Percentiles rank a stretch among this genome's conserved stretches.
phyloP scores from a whole-genome alignment of 2,888 invertebrate genomes.

The Melanargia galathea region DNA sequence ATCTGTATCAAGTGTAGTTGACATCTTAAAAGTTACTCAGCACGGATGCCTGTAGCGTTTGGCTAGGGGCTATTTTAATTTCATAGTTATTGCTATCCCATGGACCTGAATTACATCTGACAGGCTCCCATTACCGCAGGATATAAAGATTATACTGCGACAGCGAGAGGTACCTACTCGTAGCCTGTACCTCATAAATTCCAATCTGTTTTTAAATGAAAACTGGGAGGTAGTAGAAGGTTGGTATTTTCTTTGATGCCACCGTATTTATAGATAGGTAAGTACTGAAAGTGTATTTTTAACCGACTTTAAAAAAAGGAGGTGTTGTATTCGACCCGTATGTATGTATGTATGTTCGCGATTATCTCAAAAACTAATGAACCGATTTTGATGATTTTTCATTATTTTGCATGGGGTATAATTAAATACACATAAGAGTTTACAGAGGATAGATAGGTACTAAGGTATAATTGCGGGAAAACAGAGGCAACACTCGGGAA shows the following conservation, averaged over 20 bases:
- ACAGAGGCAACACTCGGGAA: too few species aligned
- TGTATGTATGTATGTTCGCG: too few species aligned
- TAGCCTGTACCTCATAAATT: conserved; percentile 17
- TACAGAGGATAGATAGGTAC: too few species aligned
- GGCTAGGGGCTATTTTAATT: conserved; percentile 36
- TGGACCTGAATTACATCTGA: conserved; percentile 37
- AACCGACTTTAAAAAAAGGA: too few species aligned
- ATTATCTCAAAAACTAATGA: too few species aligned
- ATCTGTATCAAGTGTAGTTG: too few species aligned
- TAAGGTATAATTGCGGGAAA: too few species aligned
- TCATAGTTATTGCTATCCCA: conserved; percentile 32
- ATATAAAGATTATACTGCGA: neutral
- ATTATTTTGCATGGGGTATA: too few species aligned
- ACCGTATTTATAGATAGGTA: neutral
- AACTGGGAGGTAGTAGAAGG: conserved; percentile 2
- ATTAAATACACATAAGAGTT: too few species aligned
- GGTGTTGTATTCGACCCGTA: too few species aligned
- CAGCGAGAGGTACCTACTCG: neutral
- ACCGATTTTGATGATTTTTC: too few species aligned
- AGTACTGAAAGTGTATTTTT: too few species aligned
- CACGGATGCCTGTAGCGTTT: conserved; percentile 16
- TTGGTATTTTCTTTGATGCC: neutral
- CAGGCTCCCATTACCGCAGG: conserved; percentile 27
- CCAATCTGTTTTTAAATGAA: conserved; percentile 14
- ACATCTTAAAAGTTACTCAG: neutral